Base-by-base conservation (phyloP, 2,797 vertebrate species). In the Spatula clypeata region DNA sequence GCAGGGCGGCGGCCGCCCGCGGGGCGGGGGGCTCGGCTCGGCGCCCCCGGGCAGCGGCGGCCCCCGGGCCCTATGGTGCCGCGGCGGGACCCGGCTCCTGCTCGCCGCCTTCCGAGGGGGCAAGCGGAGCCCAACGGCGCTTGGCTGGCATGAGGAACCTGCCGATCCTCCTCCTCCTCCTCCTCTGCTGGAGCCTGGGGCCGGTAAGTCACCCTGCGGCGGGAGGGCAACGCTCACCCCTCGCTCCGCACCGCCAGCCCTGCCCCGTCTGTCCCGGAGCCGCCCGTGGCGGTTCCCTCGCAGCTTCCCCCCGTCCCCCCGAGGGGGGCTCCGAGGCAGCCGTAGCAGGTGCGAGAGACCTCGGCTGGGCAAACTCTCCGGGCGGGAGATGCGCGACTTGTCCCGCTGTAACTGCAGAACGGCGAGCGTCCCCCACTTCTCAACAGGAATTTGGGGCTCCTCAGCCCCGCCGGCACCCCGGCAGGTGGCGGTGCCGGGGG, bases 201-300 rank as follows among this genome's bases (percentile, higher is more conserved):
- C 92, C 45, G 79, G 98, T 98, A 96, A 98, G 98, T 98, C n/a
- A 49, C 32, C 11, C 40, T 26, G 85, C 13, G 55, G 32, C 29
- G 54, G 42, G 34, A 27, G 13, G 64, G 26, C 6, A 49, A 5
- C n/a, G 0, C 45, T 51, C 21, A 6, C 27, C 42, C 27, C 51
- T 21, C 24, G 24, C 49, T 51, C 24, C 24, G 24, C 49, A 51
- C 49, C 13, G 4, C 13, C 24, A 51, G 49, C 24, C 47, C 45
- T 51, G 14, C 49, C 24, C 49, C 49, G 4, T 8, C 26, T 15
- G 24, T 9, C 11, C 24, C 23, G 5, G 64, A 34, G n/a, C n/a
- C 72, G 77, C 36, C 54, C 0, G 24, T 29, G 55, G 61, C 7
- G 24, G 19, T 3, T 36, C 44, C 31, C 20, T 36, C 36, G 1